Conservation (phyloP, 2,797 vertebrate genomes). For the Psittacula echo region DNA sequence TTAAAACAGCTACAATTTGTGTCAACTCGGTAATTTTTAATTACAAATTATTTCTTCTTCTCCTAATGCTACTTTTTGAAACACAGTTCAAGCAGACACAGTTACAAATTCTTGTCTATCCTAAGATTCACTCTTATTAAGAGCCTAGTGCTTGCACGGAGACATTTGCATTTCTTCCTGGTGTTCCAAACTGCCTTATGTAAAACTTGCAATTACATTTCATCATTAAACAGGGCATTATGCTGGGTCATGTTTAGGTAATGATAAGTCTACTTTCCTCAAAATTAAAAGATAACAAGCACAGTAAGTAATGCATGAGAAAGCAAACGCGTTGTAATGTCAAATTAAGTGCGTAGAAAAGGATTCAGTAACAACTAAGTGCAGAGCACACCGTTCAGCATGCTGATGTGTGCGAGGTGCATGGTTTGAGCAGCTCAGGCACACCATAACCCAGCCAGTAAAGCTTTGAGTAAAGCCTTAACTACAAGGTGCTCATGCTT, state of each 20-base stretch:
- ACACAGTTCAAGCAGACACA: neutral
- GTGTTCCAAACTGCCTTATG: neutral
- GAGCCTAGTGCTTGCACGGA: neutral
- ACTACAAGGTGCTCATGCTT: neutral
- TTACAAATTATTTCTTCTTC: slow-evolving; percentile 22
- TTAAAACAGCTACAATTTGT: neutral
- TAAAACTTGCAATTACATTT: slow-evolving; percentile 4
- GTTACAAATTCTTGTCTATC: neutral
- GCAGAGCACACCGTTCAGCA: fast-evolving
- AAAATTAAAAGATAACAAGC: neutral
- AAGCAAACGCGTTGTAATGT: neutral
- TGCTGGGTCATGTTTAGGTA: neutral
- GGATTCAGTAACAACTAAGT: fast-evolving
- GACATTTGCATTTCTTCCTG: neutral
- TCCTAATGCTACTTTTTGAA: slow-evolving; percentile 6
- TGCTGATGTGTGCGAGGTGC: neutral
- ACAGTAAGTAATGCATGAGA: neutral
- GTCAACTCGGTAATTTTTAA: slow-evolving; percentile 30
- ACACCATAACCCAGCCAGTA: neutral
- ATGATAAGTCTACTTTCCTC: neutral
- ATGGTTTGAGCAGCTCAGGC: neutral
- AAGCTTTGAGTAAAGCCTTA: neutral
- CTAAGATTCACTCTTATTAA: neutral
- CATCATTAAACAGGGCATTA: neutral
- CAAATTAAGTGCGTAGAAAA: neutral